Evolutionary conservation across 2,888 invertebrate species (phyloP).

Genomic region (Lissocephala sabroskyi): DNA sequence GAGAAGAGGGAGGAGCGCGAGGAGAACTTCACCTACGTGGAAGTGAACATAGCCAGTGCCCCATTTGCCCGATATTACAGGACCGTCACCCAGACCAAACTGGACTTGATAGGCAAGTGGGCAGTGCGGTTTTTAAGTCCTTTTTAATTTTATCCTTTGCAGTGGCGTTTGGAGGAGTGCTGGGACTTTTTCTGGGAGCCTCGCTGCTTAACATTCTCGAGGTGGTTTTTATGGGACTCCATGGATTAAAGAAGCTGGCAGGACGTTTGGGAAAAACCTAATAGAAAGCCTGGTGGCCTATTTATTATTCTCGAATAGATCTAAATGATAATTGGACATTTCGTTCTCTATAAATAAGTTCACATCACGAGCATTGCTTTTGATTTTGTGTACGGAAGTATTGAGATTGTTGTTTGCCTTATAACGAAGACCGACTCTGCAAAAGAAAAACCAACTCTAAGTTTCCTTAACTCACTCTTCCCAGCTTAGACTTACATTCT

Average conservation of each 20-base stretch:
- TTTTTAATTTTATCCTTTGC: conserved; percentile 5
- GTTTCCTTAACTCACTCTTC: background rate
- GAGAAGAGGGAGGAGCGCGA: background rate
- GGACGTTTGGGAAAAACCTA: background rate
- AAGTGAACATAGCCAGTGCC: conserved; percentile 38
- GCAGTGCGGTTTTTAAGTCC: too few relatives aligned
- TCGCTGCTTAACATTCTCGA: conserved; percentile 39
- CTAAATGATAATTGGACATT: conserved; percentile 26
- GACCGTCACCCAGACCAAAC: conserved; percentile 48
- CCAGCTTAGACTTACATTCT: conserved; percentile 41
- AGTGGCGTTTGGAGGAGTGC: conserved; percentile 57
- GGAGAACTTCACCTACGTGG: conserved; percentile 18
- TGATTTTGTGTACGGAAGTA: conserved; percentile 22
- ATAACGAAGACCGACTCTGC: conserved; percentile 28
- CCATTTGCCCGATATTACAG: conserved; percentile 45
- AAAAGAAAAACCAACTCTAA: conserved; percentile 4
- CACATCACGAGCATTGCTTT: conserved; percentile 24
- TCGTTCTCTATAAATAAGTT: conserved; percentile 32
- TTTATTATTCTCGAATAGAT: conserved; percentile 24
- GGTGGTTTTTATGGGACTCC: conserved; percentile 7
- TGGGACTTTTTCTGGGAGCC: conserved; percentile 49
- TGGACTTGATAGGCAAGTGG: conserved; percentile 49
- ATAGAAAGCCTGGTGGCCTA: background rate
- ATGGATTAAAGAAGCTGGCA: background rate
- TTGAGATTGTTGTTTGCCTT: conserved; percentile 26